Conservation (phyloP, 2,888 invertebrate species). For the Dasysyrphus albostriatus region DNA sequence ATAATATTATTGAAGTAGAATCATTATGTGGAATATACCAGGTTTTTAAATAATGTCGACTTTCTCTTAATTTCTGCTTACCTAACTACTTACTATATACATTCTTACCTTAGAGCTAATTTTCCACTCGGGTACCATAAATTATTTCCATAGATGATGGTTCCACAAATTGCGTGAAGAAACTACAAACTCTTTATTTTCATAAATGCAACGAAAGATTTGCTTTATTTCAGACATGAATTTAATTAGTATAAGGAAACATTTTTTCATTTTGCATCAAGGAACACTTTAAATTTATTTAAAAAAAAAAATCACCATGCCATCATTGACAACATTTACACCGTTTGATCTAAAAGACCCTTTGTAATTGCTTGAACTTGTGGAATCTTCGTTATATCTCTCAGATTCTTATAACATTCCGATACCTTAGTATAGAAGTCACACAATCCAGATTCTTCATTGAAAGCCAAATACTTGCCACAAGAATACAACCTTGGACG, state of each 20-base stretch:
- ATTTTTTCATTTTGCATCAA: constrained; percentile 29
- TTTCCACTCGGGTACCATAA: no score
- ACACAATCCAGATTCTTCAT: constrained; percentile 89
- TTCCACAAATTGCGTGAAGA: no score
- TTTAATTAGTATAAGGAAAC: constrained; percentile 11
- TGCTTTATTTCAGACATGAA: constrained; percentile 40
- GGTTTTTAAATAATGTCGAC: no score
- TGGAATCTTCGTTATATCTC: constrained; percentile 76
- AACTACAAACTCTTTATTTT: background rate
- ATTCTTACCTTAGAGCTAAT: no score
- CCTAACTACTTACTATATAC: no score
- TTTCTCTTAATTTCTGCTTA: no score
- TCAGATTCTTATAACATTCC: constrained; percentile 81
- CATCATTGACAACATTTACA: background rate
- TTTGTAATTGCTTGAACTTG: constrained; percentile 43
- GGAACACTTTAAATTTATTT: constrained; percentile 12
- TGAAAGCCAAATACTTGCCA: constrained; percentile 91
- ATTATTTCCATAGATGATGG: no score
- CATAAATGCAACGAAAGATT: constrained; percentile 19
- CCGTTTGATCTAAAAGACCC: constrained; percentile 31
- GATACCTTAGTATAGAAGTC: constrained; percentile 84
- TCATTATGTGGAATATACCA: no score
- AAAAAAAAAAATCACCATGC: background rate
- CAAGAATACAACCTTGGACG: constrained; percentile 91
- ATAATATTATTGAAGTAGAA: no score